Evolutionary conservation across 2,888 invertebrate genomes (phyloP).

Genomic region (Margaritifera margaritifera): DNA sequence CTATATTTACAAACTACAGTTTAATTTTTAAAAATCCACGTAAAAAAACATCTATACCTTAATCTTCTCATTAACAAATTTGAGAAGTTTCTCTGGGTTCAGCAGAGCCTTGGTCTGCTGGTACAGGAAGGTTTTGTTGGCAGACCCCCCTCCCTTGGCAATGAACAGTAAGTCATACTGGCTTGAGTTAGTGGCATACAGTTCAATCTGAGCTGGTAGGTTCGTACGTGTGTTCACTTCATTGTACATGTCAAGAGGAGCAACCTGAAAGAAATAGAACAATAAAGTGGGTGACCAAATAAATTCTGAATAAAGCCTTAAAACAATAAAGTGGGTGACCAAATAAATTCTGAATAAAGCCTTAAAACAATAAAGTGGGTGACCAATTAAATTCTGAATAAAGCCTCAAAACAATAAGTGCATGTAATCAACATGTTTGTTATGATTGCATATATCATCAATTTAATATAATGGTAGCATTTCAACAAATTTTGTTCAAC

Average conservation of each 20-base stretch:
- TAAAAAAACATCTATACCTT: constrained; percentile 55
- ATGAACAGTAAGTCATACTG: constrained; percentile 73
- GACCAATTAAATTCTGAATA: not conserved
- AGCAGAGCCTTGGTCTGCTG: constrained; percentile 73
- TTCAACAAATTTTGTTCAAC: no score
- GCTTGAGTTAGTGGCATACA: constrained; percentile 67
- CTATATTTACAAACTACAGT: no score
- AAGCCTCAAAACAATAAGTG: not conserved
- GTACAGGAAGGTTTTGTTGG: constrained; percentile 72
- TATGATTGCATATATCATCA: not conserved
- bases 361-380: not conserved
- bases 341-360: not conserved
- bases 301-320: not conserved
- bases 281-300: not conserved
- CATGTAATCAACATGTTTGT: not conserved
- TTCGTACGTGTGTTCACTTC: constrained; percentile 73
- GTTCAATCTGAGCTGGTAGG: constrained; percentile 72
- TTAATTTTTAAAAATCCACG: not conserved
- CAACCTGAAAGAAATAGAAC: constrained; percentile 56
- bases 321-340: not conserved
- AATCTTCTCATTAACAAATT: constrained; percentile 71
- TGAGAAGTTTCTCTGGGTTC: constrained; percentile 69
- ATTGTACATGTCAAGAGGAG: constrained; percentile 71
- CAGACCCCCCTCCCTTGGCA: constrained; percentile 73
- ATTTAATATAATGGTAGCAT: no score